Base-by-base conservation (phyloP, 2,797 vertebrate genomes). In the Cyclopterus lumpus region DNA sequence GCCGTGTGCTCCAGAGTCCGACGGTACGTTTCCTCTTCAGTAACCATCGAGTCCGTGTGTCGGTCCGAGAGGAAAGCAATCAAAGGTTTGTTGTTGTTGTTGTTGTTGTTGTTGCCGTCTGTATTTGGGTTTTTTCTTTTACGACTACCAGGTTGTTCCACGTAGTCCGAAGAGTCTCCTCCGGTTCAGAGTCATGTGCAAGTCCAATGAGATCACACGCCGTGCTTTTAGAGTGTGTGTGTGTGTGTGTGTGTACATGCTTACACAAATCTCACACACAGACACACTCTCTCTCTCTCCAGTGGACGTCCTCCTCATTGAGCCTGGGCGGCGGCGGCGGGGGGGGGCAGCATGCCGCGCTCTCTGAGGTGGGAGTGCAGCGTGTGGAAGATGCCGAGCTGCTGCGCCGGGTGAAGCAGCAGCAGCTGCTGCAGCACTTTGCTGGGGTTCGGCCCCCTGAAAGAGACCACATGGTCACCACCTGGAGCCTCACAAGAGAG, bases 371-470 rank as follows among this genome's bases (percentile, higher is more conserved):
- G 96, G 54, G 91, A 94, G 90, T 96, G 95, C 90, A 99, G 93
- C 0, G 91, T 96, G 93, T 96, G 96, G 83, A 98, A 99, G 73
- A 99, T 96, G 40, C 90, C 94, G 57, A 99, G 91, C 83, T 98
- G 98, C 80, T 99, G 97, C 20, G 97, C 97, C 0, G 97, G 97
- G 58, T 97, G 97, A 59, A 99, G 96, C 73, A 96, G 94, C 89
- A 99, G 73, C 77, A 99, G 88, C 89, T 98, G 98, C 90, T 99
- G 96, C 42, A 99, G 91, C 64, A 99, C 93, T 81, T 96, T 99
- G 90, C 97, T 99, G 71, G 98, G 98, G 93, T 98, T 99, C 1
- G 98, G 98, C 1, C 98, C 98, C 83, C 98, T 99, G 84, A 20
- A 48, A 26, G 26, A 67, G 3, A 77, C 32, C 62, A 48, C 11